phyloP scores from a whole-genome alignment of 2,113 vertebrate species.

The Seriola rivoliana region DNA sequence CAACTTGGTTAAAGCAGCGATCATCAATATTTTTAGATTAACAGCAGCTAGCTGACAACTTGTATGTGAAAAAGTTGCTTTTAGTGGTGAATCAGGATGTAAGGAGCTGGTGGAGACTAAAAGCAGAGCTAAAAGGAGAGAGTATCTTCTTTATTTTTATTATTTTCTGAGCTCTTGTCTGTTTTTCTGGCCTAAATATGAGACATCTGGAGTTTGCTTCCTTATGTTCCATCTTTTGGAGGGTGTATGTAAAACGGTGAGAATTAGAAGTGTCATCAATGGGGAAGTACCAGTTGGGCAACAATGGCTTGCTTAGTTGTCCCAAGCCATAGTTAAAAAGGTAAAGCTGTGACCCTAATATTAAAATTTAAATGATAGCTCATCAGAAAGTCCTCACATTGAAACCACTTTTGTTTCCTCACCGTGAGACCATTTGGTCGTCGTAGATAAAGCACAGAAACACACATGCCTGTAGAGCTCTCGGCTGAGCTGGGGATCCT shows the following conservation, averaged over 20 bases:
- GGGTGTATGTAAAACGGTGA: background rate
- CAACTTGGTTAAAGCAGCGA: background rate
- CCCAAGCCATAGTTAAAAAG: background rate
- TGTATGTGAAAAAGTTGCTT: too few species aligned
- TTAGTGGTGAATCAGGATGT: background rate
- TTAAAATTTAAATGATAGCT: background rate
- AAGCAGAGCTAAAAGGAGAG: background rate
- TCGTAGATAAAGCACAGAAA: background rate
- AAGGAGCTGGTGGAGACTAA: conserved; percentile 7
- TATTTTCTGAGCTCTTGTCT: background rate
- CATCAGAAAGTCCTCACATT: background rate
- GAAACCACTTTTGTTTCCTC: background rate
- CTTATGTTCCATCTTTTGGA: background rate
- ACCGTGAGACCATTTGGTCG: conserved; percentile 1
- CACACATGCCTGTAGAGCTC: background rate
- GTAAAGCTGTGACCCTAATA: background rate
- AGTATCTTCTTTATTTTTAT: background rate
- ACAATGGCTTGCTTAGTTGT: background rate
- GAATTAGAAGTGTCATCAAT: background rate
- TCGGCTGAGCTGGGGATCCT: background rate
- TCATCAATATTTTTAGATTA: background rate
- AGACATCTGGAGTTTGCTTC: background rate
- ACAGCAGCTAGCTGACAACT: background rate
- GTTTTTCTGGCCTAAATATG: too few species aligned
- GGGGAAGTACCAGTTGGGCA: too few species aligned